Percentiles rank a stretch among this genome's conserved stretches.
These are phyloP conservation scores for Monarcha castaneiventris DNA, from an alignment of 2,113 vertebrate species.

Conservation along the genomic window DNA sequence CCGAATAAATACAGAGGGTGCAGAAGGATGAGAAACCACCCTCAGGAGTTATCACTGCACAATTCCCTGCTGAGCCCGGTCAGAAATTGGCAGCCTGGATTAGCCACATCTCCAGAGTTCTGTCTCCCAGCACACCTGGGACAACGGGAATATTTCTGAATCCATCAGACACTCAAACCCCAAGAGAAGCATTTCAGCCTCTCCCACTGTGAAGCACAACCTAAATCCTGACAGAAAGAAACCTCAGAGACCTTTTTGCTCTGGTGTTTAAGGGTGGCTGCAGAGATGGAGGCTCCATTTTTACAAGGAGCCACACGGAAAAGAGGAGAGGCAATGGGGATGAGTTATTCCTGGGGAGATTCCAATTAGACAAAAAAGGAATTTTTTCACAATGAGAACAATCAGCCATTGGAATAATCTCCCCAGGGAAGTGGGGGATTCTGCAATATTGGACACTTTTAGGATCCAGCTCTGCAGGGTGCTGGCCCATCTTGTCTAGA, in stretches of 20 bases:
- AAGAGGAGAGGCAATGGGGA: fast-evolving
- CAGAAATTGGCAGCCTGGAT: neutral
- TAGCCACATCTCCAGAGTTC: neutral
- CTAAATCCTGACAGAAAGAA: neutral
- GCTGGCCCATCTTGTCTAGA: neutral
- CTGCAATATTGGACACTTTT: fast-evolving
- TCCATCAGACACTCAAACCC: neutral
- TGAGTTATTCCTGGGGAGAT: neutral
- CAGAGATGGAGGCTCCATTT: no score
- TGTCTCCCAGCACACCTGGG: neutral
- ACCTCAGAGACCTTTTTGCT: neutral
- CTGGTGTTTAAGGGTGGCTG: no score
- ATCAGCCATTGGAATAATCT: neutral
- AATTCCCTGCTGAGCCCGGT: neutral
- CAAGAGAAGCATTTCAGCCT: neutral
- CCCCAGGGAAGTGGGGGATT: neutral
- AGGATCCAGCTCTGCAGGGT: no score
- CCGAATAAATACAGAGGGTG: neutral
- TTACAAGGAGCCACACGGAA: neutral
- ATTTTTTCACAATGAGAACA: neutral
- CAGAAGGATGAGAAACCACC: neutral
- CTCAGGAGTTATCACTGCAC: neutral
- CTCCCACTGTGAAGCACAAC: neutral
- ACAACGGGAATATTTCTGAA: neutral
- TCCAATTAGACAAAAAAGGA: neutral